Percentiles rank a stretch among this genome's conserved stretches.
phyloP scores from a whole-genome alignment of 2,113 vertebrate species.

The Sturnira hondurensis region DNA sequence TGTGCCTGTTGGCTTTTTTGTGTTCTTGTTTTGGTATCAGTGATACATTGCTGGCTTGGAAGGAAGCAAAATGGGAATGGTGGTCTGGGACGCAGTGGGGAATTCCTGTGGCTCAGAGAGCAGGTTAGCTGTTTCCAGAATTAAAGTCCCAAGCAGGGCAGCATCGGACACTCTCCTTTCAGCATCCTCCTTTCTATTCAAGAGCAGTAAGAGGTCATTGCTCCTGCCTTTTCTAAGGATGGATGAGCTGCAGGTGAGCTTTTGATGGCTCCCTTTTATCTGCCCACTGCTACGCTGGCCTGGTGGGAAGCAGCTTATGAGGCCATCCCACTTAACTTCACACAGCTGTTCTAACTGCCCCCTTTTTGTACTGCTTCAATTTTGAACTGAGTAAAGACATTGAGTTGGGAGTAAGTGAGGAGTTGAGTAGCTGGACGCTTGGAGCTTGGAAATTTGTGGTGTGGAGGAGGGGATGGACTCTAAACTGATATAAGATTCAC shows the following conservation, averaged over 20 bases:
- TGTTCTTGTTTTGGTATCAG: not conserved
- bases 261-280: not conserved
- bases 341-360: not conserved
- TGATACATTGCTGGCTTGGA: not conserved
- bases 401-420: not conserved
- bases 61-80: not conserved
- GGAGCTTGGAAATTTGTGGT: not conserved
- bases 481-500: not conserved
- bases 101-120: not conserved
- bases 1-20: not conserved
- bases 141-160: not conserved
- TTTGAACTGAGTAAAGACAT: not conserved
- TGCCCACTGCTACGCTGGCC: rapidly evolving
- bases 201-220: not conserved
- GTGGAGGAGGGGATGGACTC: not conserved
- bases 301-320: not conserved
- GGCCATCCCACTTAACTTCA: not conserved
- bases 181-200: not conserved
- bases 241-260: not conserved
- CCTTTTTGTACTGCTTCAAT: not conserved
- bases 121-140: not conserved
- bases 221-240: not conserved
- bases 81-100: not conserved
- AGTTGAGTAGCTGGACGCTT: not conserved
- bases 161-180: not conserved